Evolutionary conservation across 1,140 invertebrate genomes (phyloP), one percentile per base, ranked within the genome.

Genomic region (Drosophila hydei): DNA sequence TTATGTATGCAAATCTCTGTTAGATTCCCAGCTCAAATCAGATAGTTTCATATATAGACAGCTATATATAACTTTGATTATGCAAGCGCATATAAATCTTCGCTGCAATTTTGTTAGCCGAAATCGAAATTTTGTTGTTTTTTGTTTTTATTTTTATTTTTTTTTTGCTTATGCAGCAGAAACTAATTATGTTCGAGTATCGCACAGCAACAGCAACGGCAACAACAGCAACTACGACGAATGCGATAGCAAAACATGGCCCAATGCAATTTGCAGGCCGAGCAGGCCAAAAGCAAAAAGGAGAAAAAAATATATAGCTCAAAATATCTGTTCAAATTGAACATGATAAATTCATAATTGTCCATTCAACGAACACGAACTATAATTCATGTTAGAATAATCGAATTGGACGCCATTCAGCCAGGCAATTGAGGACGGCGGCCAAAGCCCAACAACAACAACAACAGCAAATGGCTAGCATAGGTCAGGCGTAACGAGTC

Each of bases 301-400:
- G 21, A 27, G 16, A 47, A 43, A 36, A 21, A 38, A 25, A 65
- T 71, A 79, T 77, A 81, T 71, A 85, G 74, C 81, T 69, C 73
- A 87, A 87, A 87, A 77, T 87, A 85, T 81, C 77, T 87, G 81
- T 87, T 80, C 77, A 85, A 87, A 85, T 88, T 85, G 81, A 85
- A 85, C 81, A 85, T 85, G 81, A 85, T 85, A 85, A 85, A 85
- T 85, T 85, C 83, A 85, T 85, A 85, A 85, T 85, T 85, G 81
- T 85, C 81, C 83, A 85, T 85, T 85, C 83, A 88, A 45, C 81
- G 83, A 85, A 85, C 81, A 85, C 77, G 81, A 85, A 85, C 83
- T 87, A 85, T 85, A 85, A 88, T 85, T 85, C 81, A 88, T 85
- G 81, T 85, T 85, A 87, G 81, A 87, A 88, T 87, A 85, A 85